Evolutionary conservation across 2,113 vertebrate genomes (phyloP), one percentile per base, ranked within the genome.

Genomic region (Bufo bufo): DNA sequence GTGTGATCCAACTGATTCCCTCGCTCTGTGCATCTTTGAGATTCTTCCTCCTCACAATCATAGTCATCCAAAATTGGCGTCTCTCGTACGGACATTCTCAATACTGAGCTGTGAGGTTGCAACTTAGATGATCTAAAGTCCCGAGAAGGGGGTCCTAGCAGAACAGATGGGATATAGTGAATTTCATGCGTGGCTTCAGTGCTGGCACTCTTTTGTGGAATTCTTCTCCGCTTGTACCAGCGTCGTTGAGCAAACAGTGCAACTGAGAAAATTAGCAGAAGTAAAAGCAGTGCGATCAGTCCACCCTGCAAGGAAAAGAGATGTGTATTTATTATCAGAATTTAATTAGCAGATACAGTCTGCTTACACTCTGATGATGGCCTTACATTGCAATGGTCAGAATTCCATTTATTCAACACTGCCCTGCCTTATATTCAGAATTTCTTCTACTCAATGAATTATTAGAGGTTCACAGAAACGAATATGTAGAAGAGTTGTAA

Each of bases 111-210:
- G 77, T 98, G 96, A 2, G 97, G 96, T 87, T 98, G 98, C 88
- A 98, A 95, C 75, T 95, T 94, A 0, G 97, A 94, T 74, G 93
- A 93, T 5, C 97, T 95, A 93, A 97, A 99, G 89, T 99, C 98
- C 0, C 98, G 94, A 50, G 97, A 96, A 91, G 98, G 98, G 0
- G 97, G 95, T 0, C 98, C 98, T 49, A 99, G 96, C 90, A 99
- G 95, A 69, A 98, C 97, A 0, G 98, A 99, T 0, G 98, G 98
- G 84, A 99, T 99, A 93, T 99, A 99, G 94, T 99, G 98, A 92
- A 99, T 99, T 94, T 99, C 98, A 0, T 99, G 98, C 0, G 98
- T 99, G 91, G 98, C 98, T 92, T 99, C 98, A 0, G 98, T 98
- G 92, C 98, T 99, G 33, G 98, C 98, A 0, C 98, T 99, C 92